These are phyloP conservation scores for Eptesicus fuscus DNA, from an alignment of 2,113 vertebrate species.

Conservation along the genomic window DNA sequence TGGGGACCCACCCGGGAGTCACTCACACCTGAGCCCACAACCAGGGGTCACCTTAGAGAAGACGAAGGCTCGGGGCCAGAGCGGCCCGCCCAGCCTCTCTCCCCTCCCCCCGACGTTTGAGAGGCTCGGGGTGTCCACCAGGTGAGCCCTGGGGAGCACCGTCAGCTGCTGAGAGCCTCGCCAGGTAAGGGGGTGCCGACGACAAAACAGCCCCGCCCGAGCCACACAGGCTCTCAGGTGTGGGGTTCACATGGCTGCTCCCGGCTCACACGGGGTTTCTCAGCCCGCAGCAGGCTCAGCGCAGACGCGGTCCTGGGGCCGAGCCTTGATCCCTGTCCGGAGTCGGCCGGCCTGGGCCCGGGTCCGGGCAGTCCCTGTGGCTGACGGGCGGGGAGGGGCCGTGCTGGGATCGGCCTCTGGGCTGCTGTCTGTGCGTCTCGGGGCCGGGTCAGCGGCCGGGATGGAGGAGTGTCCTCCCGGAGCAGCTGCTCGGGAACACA, in stretches of 20 bases:
- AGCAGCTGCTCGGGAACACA: not conserved
- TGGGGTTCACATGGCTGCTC: not conserved
- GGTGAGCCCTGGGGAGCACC: not conserved
- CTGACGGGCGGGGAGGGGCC: not conserved
- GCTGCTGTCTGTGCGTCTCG: not conserved
- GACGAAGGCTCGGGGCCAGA: not conserved
- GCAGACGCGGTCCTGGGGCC: not conserved
- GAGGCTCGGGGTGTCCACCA: not conserved
- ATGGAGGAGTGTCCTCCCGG: not conserved
- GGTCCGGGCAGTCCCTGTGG: not conserved
- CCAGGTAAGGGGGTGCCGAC: rapidly evolving
- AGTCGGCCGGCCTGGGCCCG: not conserved
- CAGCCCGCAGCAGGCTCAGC: not conserved
- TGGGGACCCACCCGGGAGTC: not conserved
- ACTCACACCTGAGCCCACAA: not conserved
- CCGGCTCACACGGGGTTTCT: not conserved
- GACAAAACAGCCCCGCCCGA: rapidly evolving
- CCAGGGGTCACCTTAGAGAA: no score
- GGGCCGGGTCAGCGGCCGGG: not conserved
- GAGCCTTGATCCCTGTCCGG: not conserved
- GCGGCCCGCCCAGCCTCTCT: not conserved
- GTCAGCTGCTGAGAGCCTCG: not conserved
- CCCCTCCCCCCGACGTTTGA: not conserved
- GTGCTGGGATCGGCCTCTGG: not conserved
- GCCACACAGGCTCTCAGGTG: not conserved